These are phyloP conservation scores for Calycopis cecrops DNA, from an alignment of 1,140 invertebrate species.

Conservation along the genomic window DNA sequence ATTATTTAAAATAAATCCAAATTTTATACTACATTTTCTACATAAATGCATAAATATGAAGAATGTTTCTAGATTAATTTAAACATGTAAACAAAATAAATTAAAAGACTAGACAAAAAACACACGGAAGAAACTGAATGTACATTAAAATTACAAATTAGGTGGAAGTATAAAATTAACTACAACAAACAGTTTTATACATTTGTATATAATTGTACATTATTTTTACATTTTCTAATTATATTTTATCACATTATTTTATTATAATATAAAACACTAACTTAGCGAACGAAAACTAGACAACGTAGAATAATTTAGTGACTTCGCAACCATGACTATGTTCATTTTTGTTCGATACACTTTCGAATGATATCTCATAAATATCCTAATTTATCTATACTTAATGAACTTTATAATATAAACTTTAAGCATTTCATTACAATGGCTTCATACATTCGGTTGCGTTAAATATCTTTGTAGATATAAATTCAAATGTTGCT, in stretches of 20 bases:
- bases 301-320: slow-evolving; percentile 65
- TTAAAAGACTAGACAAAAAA: slow-evolving; percentile 22
- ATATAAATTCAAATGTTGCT: no score
- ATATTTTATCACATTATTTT: slow-evolving; percentile 63
- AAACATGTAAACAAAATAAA: slow-evolving; percentile 15
- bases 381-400: slow-evolving; percentile 16
- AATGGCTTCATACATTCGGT: no score
- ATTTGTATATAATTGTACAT: slow-evolving; percentile 44
- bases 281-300: slow-evolving; percentile 47
- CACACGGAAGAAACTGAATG: slow-evolving; percentile 28
- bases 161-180: slow-evolving; percentile 51
- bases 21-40: not conserved
- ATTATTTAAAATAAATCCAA: not conserved
- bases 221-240: slow-evolving; percentile 50
- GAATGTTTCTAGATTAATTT: no score
- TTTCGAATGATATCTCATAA: slow-evolving; percentile 20
- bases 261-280: slow-evolving; percentile 48
- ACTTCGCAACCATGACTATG: slow-evolving; percentile 54
- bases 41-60: no score
- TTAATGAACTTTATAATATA: not conserved
- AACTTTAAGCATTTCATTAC: no score
- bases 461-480: no score
- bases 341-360: slow-evolving; percentile 26
- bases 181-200: slow-evolving; percentile 57
- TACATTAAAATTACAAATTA: slow-evolving; percentile 39